Evolutionary conservation across 2,797 vertebrate genomes (phyloP).

Genomic region (Oreochromis grahami): DNA sequence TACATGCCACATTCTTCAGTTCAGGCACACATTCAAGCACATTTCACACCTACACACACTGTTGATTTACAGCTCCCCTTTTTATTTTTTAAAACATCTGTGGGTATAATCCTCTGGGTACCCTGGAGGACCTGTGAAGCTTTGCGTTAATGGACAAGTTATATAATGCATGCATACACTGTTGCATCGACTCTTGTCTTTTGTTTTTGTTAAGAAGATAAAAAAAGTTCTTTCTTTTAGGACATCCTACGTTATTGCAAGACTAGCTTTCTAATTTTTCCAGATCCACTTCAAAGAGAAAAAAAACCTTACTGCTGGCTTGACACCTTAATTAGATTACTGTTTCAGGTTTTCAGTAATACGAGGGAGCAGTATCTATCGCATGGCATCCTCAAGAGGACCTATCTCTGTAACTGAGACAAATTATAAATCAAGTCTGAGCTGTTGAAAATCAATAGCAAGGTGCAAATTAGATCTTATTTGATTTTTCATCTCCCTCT

Average conservation of each 20-base stretch:
- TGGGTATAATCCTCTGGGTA: conserved; percentile 23
- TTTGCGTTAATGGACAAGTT: conserved; percentile 26
- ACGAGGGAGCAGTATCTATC: neutral
- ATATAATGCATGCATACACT: conserved; percentile 36
- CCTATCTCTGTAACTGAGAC: neutral
- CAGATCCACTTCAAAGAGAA: conserved; percentile 33
- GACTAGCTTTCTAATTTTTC: conserved; percentile 19
- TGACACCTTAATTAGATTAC: conserved; percentile 16
- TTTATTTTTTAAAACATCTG: neutral
- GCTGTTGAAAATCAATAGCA: conserved; percentile 12
- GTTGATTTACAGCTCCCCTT: neutral
- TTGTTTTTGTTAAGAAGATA: neutral
- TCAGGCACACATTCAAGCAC: neutral
- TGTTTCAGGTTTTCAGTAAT: conserved; percentile 3
- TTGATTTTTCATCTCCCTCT: neutral
- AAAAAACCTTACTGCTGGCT: neutral
- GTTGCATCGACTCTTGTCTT: conserved; percentile 1
- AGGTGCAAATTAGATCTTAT: conserved; percentile 18
- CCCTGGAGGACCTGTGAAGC: conserved; percentile 36
- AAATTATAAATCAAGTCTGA: conserved; percentile 4
- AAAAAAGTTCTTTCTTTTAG: conserved; percentile 1
- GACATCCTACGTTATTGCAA: neutral
- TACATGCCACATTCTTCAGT: neutral
- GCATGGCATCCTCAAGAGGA: neutral
- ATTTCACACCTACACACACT: neutral